Evolutionary conservation across 2,113 vertebrate genomes (phyloP), one percentile per base, ranked within the genome.

Genomic region (Festucalex cinctus): DNA sequence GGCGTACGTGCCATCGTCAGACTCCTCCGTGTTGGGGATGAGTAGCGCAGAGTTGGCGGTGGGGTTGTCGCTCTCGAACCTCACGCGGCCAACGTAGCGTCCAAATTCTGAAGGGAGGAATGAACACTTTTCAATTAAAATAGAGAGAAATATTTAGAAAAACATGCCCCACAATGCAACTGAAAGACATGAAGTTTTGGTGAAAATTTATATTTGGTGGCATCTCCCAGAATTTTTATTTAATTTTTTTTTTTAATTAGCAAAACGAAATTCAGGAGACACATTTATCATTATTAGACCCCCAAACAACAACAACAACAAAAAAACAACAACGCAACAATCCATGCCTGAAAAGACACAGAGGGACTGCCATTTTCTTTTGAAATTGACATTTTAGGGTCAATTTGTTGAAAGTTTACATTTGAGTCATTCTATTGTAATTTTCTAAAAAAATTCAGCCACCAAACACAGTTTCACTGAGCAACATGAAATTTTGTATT

Each of bases 1-100:
- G 76, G 63, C 81, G 83, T 91, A 93, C 5, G 1, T 64, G 44
- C 89, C 92, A 26, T 89, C 75, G 61, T 93, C 90, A 0, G 82
- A 83, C 70, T 69, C 85, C 65, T 83, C 81, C 0, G 91, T 93
- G 75, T 2, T 76, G 57, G 61, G 46, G 69, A 92, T 86, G 75
- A 92, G 63, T 64, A 92, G 83, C 0, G 89, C 83, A 0, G 89
- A 86, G 76, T 91, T 77, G 12, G 24, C 57, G 0, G 74, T 86
- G 32, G 91, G 88, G 20, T 20, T 57, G 19, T 17, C 20, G 68
- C 73, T 88, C 76, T 88, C 84, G 4, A 93, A 92, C 71, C 28
- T 83, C 76, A 93, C 83, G 0, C 80, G 81, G 0, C 76, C 76
- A 0, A 76, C 54, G 70, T 90, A 93, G 32, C 48, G 79, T 12